These are phyloP conservation scores for Lasiommata megera DNA, from an alignment of 2,888 invertebrate species.

Conservation along the genomic window DNA sequence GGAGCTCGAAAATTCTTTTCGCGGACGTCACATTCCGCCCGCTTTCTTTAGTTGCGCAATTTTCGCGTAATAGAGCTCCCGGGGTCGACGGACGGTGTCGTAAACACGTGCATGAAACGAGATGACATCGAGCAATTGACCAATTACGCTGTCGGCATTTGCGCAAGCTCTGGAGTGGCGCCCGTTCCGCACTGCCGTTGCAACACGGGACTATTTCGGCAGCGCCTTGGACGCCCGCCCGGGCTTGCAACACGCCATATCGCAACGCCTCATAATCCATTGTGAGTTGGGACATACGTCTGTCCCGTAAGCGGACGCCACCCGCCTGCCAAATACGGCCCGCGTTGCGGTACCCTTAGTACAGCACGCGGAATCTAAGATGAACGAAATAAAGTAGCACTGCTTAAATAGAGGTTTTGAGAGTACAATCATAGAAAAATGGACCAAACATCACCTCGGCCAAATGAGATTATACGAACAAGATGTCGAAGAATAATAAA, in stretches of 20 bases:
- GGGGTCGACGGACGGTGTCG: constrained; percentile 71
- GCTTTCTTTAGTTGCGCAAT: constrained; percentile 80
- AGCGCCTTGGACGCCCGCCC: constrained; percentile 78
- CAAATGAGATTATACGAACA: no score
- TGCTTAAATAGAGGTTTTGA: no score
- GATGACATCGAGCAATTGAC: constrained; percentile 58
- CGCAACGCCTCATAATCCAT: constrained; percentile 78
- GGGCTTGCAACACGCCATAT: constrained; percentile 79
- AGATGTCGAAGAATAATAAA: no score
- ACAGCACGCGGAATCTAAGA: no score
- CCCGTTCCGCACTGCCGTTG: constrained; percentile 76
- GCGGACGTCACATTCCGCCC: constrained; percentile 60
- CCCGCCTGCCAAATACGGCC: constrained; percentile 35
- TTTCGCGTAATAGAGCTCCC: constrained; percentile 59
- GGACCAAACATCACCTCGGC: no score
- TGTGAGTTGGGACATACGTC: constrained; percentile 67
- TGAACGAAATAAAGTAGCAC: no score
- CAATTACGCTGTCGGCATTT: constrained; percentile 58
- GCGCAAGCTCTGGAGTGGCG: constrained; percentile 74
- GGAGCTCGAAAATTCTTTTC: constrained; percentile 69
- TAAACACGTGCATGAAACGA: constrained; percentile 45
- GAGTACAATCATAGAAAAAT: no score
- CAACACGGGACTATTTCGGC: constrained; percentile 80
- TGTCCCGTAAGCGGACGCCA: constrained; percentile 47
- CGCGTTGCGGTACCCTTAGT: no score